Percentiles rank a stretch among this genome's conserved stretches.
Conservation (phyloP, 1,140 invertebrate species). For the Heliconius himera region DNA sequence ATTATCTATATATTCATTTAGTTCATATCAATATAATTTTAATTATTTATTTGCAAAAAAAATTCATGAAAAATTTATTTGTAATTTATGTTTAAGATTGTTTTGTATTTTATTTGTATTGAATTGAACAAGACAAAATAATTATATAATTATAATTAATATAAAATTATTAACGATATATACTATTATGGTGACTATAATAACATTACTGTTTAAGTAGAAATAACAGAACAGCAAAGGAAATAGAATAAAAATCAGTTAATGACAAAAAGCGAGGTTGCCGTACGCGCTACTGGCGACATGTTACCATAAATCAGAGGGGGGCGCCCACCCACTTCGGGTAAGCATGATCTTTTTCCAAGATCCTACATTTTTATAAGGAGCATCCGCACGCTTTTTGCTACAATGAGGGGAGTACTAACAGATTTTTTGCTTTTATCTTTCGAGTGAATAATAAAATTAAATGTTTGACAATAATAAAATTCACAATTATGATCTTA, state of each 20-base stretch:
- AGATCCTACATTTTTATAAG: constrained; percentile 79
- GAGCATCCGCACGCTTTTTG: constrained; percentile 42
- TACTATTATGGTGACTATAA: not conserved
- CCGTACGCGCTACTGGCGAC: constrained; percentile 67
- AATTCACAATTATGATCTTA: constrained; percentile 11
- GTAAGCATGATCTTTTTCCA: constrained; percentile 75
- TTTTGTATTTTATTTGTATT: not conserved
- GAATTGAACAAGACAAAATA: not conserved
- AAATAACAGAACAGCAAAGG: constrained; percentile 37
- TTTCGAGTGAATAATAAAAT: constrained; percentile 20
- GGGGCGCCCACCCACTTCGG: constrained; percentile 50
- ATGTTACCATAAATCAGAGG: constrained; percentile 79
- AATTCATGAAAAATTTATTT: not conserved
- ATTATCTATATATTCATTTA: too few species aligned
- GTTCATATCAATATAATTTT: too few species aligned
- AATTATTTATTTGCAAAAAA: too few species aligned
- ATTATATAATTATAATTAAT: not conserved
- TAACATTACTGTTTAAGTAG: constrained; percentile 23
- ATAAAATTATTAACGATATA: not conserved
- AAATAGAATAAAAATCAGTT: constrained; percentile 77
- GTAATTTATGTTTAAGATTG: not conserved
- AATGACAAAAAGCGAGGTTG: constrained; percentile 73
- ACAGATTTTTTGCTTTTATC: constrained; percentile 29
- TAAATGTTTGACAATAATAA: constrained; percentile 19
- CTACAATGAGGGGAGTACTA: constrained; percentile 22